Conservation (phyloP, 2,797 vertebrate species). For the Macropodus opercularis region DNA sequence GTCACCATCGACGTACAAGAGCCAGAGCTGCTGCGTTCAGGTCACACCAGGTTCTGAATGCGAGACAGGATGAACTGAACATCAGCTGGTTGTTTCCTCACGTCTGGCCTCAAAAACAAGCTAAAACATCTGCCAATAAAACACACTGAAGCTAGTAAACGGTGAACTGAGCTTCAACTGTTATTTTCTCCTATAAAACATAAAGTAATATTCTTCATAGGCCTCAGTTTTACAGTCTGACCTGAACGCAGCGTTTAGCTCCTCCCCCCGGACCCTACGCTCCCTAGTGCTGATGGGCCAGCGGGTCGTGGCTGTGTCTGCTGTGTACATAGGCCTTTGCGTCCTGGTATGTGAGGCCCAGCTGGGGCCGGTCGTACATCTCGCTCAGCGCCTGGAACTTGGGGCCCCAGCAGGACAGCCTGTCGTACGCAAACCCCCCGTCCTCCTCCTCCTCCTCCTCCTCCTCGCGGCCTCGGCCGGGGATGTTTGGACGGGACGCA, state of each 20-base stretch:
- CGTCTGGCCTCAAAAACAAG: too few relatives aligned
- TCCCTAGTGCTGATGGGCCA: slow-evolving; percentile 62
- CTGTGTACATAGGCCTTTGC: slow-evolving; percentile 56
- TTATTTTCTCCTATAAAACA: too few relatives aligned
- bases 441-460: slow-evolving; percentile 63
- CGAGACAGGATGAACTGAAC: too few relatives aligned
- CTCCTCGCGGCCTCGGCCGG: neutral
- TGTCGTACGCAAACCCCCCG: slow-evolving; percentile 75
- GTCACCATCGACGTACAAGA: too few relatives aligned
- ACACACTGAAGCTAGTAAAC: too few relatives aligned
- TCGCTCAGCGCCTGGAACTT: slow-evolving; percentile 85
- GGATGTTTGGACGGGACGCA: slow-evolving; percentile 11
- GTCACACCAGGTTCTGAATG: neutral
- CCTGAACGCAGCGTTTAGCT: too few relatives aligned
- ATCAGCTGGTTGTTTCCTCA: too few relatives aligned
- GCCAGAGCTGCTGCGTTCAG: slow-evolving; percentile 29
- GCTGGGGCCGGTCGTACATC: slow-evolving; percentile 78
- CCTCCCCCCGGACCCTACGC: too few relatives aligned
- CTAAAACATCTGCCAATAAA: too few relatives aligned
- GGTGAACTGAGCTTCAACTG: too few relatives aligned
- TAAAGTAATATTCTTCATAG: too few relatives aligned
- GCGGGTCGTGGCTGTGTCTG: slow-evolving; percentile 60
- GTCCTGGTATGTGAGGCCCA: slow-evolving; percentile 66
- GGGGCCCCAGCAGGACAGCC: slow-evolving; percentile 82
- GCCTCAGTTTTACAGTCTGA: too few relatives aligned